Base-by-base conservation (phyloP, 2,113 vertebrate species). In the Dolichallabes microphthalmus region DNA sequence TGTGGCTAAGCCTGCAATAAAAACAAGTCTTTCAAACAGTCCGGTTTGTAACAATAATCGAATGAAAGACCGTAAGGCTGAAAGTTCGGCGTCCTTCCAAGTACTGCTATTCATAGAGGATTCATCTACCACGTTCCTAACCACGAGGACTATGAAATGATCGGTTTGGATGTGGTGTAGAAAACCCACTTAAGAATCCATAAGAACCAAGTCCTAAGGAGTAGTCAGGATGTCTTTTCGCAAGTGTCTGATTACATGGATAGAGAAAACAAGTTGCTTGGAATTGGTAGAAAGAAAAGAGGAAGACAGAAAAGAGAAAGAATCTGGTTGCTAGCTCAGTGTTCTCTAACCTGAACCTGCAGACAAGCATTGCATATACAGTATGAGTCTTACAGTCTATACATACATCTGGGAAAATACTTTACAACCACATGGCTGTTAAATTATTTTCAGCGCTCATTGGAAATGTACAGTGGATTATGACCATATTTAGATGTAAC, bases 161-260 rank as follows among this genome's bases (percentile, higher is more conserved):
- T 39, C 27, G 52, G 66, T 57, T n/a, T 57, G 60, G 32, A 73
- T 75, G 60, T 30, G 35, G 66, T 74, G 66, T 25, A 30, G 35
- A 85, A 86, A 53, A n/a, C 45, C n/a, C 13, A 73, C 45, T 45
- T 45, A 80, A 60, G 17, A 52, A 35, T 0, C 14, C 83, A 57
- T 63, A 78, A 53, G 83, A 84, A 77, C 74, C 58, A 83, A 84
- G 12, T 32, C 58, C 19, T 50, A n/a, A 74, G 45, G 45, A 78
- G 45, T 55, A 81, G 52, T 68, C 58, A 57, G 85, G 81, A 83
- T 68, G 57, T 88, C 83, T 22, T n/a, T 71, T 71, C 52, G 73
- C 52, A 17, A 75, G 61, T 27, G 35, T 64, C 80, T 85, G 80
- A 85, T 87, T 83, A 80, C 78, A 87, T 71, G 27, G 57, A 39